Base-by-base conservation (phyloP, 1,140 invertebrate species). In the Drusus annulatus region DNA sequence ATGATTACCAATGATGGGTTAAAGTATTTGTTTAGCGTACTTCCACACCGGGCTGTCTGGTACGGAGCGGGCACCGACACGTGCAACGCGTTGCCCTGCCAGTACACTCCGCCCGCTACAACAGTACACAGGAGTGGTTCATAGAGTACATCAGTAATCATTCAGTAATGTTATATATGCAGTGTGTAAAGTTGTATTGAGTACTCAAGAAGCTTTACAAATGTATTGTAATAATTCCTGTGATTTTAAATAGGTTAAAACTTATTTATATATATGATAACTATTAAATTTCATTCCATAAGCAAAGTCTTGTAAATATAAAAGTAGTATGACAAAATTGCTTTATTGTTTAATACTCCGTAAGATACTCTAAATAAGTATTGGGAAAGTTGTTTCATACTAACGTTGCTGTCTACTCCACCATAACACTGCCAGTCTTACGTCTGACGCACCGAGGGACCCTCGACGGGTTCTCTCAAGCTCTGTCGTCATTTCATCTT, bases 221-320 rank as follows among this genome's bases (percentile, higher is more conserved):
- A 69, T 69, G 62, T 74, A 63, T 80, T 74, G 68, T 74, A 80
- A 80, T 80, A 63, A 80, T 75, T 80, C 78, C 78, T 80, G 78
- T 80, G 78, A 80, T 80, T 79, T n/a, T 80, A 75, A 74, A 80
- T 80, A 80, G 78, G 69, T 75, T 80, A 50, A 79, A 79, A 71
- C 68, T 58, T 73, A 79, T 73, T 58, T 73, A 79, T 79, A 79
- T 54, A 76, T 77, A 79, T 79, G 45, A 80, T 80, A 63, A 62
- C 51, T 63, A 65, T 68, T 80, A 80, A 80, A 80, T 75, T 80
- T 80, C 78, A 80, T 80, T 80, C 78, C 78, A 75, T 80, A 75
- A 80, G 78, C 78, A 74, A 79, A 78, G 78, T 79, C 78, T 63
- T 80, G 78, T 80, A 80, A 80, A 80, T 80, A 80, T 80, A 80